Evolutionary conservation across 2,113 vertebrate genomes (phyloP).

Genomic region (Heterotilapia buettikoferi): DNA sequence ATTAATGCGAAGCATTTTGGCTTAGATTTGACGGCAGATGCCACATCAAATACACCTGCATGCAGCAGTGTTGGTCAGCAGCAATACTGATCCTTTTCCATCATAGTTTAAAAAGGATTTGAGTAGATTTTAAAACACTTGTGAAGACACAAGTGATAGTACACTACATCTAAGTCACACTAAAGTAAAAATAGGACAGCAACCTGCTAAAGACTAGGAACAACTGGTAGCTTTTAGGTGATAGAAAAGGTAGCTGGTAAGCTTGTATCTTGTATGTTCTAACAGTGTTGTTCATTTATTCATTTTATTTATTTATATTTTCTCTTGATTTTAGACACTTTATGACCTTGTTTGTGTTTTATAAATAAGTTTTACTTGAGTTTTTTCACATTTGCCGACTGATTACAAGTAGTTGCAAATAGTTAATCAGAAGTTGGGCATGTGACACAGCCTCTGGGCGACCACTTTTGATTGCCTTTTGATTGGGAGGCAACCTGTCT

Average conservation of each 20-base stretch:
- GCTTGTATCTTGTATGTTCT: neutral
- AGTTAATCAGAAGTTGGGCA: rapidly evolving
- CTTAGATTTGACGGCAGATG: neutral
- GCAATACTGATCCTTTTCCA: neutral
- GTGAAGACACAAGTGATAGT: neutral
- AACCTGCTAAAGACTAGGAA: neutral
- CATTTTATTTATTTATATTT: neutral
- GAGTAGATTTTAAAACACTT: neutral
- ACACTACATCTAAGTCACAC: rapidly evolving
- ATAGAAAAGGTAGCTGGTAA: neutral
- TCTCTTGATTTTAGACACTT: neutral
- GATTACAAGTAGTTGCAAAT: neutral
- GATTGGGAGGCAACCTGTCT: rapidly evolving
- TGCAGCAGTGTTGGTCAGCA: neutral
- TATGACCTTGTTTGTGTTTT: neutral
- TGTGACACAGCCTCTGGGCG: neutral
- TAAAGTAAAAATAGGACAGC: rapidly evolving
- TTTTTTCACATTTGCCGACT: neutral
- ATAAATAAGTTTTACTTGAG: neutral
- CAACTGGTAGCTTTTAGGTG: neutral
- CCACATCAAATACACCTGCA: neutral
- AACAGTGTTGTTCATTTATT: neutral
- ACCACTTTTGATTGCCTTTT: rapidly evolving
- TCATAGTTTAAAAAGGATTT: neutral
- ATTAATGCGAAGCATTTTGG: neutral